Evolutionary conservation across 2,888 invertebrate species (phyloP).

Genomic region (Eristalis tenax): DNA sequence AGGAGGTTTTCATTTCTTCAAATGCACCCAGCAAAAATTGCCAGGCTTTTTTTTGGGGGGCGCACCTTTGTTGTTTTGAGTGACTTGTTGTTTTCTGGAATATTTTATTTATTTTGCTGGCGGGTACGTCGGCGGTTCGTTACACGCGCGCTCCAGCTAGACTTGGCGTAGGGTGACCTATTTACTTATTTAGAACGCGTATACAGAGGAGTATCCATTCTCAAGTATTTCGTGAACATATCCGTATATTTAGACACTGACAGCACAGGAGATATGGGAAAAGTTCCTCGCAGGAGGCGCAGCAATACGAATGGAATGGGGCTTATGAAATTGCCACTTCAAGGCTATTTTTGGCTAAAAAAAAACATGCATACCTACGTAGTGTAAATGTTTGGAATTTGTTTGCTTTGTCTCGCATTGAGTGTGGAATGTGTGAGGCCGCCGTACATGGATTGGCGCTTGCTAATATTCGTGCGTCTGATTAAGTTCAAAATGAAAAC

Average conservation of each 20-base stretch:
- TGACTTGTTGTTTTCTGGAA: neutral
- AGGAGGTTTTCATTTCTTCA: neutral
- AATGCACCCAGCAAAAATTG: neutral
- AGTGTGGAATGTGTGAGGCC: neutral
- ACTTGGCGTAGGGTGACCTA: slow-evolving; percentile 33
- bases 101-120: neutral
- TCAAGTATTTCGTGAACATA: neutral
- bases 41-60: neutral
- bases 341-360: slow-evolving; percentile 54
- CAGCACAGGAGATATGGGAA: neutral
- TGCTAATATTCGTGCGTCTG: slow-evolving; percentile 22
- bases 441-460: slow-evolving; percentile 18
- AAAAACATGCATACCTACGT: neutral
- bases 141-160: slow-evolving; percentile 8
- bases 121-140: neutral
- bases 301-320: slow-evolving; percentile 10
- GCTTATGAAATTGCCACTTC: slow-evolving; percentile 34
- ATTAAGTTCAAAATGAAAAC: slow-evolving; percentile 1
- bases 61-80: slow-evolving; percentile 16
- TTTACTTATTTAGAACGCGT: slow-evolving; percentile 50
- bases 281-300: neutral
- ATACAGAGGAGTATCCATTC: neutral
- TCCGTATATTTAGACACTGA: slow-evolving; percentile 16
- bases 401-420: slow-evolving; percentile 61
- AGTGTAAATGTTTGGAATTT: slow-evolving; percentile 58